A percentile compares a stretch with the other conserved stretches of the same genome.
phyloP scores from a whole-genome alignment of 1,140 invertebrate species.

The Apocrypta bakeri region DNA sequence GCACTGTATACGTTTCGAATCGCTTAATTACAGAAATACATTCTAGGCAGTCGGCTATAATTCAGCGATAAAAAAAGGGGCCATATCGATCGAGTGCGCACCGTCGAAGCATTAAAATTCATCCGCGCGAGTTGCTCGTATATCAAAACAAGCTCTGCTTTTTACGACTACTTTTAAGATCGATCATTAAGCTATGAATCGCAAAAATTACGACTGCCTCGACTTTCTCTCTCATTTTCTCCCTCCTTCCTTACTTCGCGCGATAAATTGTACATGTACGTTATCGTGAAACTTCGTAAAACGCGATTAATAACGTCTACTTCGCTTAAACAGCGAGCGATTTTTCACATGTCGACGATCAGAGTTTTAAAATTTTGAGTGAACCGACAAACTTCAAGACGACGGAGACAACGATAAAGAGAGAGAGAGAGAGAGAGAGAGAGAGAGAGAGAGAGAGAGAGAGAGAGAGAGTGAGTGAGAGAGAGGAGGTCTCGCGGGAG shows the following conservation, averaged over 20 bases:
- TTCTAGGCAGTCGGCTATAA: not conserved
- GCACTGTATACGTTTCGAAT: not conserved
- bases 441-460: too few species aligned
- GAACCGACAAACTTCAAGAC: not conserved
- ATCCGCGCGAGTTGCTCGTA: slow-evolving; percentile 7
- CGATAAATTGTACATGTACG: slow-evolving; percentile 38
- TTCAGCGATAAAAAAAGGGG: not conserved
- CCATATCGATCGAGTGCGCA: not conserved
- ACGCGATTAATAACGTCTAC: slow-evolving; percentile 43
- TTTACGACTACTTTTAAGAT: slow-evolving; percentile 42
- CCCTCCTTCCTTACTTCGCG: not conserved
- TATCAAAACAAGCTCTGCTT: slow-evolving; percentile 30
- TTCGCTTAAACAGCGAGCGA: not conserved
- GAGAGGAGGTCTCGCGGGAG: slow-evolving; percentile 39
- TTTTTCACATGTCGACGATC: slow-evolving; percentile 24
- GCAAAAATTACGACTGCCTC: slow-evolving; percentile 39
- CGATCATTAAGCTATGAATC: slow-evolving; percentile 43
- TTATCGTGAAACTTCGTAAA: slow-evolving; percentile 36
- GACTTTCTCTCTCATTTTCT: not conserved
- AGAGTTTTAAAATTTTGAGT: slow-evolving; percentile 34
- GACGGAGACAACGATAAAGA: slow-evolving; percentile 11
- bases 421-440: too few species aligned
- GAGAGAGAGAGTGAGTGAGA: not conserved
- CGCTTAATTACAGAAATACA: not conserved
- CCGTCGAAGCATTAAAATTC: slow-evolving; percentile 43